phyloP scores from a whole-genome alignment of 1,140 invertebrate genomes.

The Rhyzopertha dominica region DNA sequence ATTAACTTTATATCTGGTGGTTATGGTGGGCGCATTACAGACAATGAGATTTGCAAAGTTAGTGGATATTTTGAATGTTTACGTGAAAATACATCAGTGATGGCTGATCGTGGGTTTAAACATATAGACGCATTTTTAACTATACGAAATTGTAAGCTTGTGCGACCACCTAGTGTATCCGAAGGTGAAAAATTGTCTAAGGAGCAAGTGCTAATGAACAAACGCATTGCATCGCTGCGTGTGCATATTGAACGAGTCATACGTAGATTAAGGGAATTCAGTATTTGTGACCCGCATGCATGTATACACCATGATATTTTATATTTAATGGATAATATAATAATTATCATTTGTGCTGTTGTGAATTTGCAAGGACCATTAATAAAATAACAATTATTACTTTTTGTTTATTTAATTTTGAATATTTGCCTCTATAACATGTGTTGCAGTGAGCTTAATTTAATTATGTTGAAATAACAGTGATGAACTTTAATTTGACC shows the following conservation, averaged over 20 bases:
- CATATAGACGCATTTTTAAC: constrained; percentile 1
- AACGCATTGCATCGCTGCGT: constrained; percentile 9
- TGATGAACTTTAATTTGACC: too few species aligned
- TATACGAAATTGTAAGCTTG: background rate
- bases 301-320: constrained; percentile 1
- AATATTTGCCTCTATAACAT: too few species aligned
- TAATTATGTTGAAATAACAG: too few species aligned
- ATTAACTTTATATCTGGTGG: too few species aligned
- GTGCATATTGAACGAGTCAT: constrained; percentile 13
- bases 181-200: background rate
- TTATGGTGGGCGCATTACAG: too few species aligned
- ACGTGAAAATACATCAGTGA: too few species aligned
- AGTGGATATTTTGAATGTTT: too few species aligned
- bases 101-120: too few species aligned
- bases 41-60: too few species aligned
- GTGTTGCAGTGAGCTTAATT: too few species aligned
- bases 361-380: constrained; percentile 13
- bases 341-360: constrained; percentile 6
- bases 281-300: constrained; percentile 1
- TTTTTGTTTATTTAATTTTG: too few species aligned
- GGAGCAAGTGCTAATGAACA: constrained; percentile 1
- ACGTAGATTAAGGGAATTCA: constrained; percentile 5
- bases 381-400: too few species aligned
- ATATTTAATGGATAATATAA: constrained; percentile 2
- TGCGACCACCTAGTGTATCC: constrained; percentile 7